Evolutionary conservation across 2,888 invertebrate species (phyloP).

Genomic region (Aleiodes testaceus): DNA sequence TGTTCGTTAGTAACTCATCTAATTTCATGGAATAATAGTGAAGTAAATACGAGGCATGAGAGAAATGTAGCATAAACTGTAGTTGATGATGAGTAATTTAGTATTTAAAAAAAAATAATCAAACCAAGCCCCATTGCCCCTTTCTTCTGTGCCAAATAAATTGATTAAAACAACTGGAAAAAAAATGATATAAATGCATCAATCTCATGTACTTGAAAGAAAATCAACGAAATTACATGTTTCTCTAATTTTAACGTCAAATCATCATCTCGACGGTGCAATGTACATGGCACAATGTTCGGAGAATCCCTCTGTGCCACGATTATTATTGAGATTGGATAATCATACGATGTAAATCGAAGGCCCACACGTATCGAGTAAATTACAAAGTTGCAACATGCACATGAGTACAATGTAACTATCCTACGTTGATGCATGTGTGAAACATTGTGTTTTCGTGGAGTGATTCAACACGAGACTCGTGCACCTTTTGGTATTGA

Average conservation of each 20-base stretch:
- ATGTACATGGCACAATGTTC: too few relatives aligned
- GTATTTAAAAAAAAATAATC: conserved; percentile 6
- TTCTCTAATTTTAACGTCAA: not conserved
- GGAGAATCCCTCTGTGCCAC: not conserved
- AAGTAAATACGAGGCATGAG: conserved; percentile 33
- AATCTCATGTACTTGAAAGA: too few relatives aligned
- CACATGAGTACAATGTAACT: conserved; percentile 17
- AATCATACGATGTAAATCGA: conserved; percentile 42
- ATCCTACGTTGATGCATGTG: not conserved
- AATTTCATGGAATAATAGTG: conserved; percentile 37
- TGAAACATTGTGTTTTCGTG: not conserved
- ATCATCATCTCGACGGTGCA: not conserved
- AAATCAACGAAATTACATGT: not conserved
- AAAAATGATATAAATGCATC: not conserved
- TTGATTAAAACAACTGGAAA: not conserved
- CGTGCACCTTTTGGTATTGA: not conserved
- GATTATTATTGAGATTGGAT: conserved; percentile 42
- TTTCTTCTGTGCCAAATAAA: not conserved
- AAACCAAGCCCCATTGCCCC: too few relatives aligned
- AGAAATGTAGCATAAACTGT: conserved; percentile 27
- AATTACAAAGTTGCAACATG: conserved; percentile 34
- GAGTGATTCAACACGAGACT: conserved; percentile 4
- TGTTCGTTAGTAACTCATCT: conserved; percentile 38
- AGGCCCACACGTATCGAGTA: conserved; percentile 34
- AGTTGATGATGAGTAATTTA: conserved; percentile 35